Base-by-base conservation (phyloP, 2,888 invertebrate genomes). In the Peribatodes rhomboidaria region DNA sequence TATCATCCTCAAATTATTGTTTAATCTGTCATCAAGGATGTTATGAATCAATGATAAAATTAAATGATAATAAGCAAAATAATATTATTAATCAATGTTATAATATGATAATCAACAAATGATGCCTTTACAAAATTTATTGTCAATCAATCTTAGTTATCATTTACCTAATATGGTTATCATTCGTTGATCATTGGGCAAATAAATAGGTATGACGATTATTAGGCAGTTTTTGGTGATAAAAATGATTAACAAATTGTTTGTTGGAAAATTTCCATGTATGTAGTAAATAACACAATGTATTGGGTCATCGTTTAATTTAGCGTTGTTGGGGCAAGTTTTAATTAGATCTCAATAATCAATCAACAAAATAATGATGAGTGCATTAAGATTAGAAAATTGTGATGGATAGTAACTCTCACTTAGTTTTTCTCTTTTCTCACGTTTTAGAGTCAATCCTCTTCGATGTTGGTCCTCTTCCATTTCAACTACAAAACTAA, bases 21-120 rank as follows among this genome's bases (percentile, higher is more conserved):
- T 35, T 22, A 27, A 39, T n/a, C 22, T 53, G 27, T 14, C 14
- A 22, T 53, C 14, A 53, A 53, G 27, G 53, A 53, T 39, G n/a
- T 39, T 11, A 53, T 53, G 11, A 7, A 53, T 53, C 53, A 50
- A 50, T 35, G 50, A 50, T 50, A 50, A n/a, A n/a, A n/a, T n/a
- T n/a, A n/a, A n/a, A n/a, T n/a, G n/a, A n/a, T n/a, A n/a, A n/a
- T n/a, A n/a, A n/a, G n/a, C n/a, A n/a, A n/a, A n/a, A n/a, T n/a
- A n/a, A n/a, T n/a, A 16, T 16, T n/a, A 27, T n/a, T 22, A n/a
- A 27, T 22, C 22, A 33, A 50, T n/a, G 7, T 18, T 33, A 33
- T 10, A n/a, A 13, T 2, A 20, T 18, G 20, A 4, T 31, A 1
- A 27, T 42, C 42, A 9, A 11, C 2, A 42, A 42, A 9, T 16